Evolutionary conservation across 2,888 invertebrate genomes (phyloP).

Genomic region (Thyatira batis): DNA sequence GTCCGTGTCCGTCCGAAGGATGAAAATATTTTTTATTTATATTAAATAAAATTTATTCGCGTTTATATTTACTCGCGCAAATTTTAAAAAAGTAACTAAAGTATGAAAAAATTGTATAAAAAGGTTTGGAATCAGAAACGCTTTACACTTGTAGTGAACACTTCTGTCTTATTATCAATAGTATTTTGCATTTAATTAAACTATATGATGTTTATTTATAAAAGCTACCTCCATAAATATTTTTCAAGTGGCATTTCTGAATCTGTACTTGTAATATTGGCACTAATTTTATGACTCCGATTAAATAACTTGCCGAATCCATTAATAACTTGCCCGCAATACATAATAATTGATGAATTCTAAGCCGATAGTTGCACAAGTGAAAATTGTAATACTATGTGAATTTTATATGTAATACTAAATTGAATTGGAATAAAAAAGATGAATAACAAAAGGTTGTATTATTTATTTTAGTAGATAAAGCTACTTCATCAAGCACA

Average conservation of each 20-base stretch:
- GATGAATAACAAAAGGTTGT: too few species aligned
- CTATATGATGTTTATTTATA: not conserved
- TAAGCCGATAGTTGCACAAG: constrained; percentile 22
- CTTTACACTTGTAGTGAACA: not conserved
- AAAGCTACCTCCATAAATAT: not conserved
- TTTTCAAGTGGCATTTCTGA: not conserved
- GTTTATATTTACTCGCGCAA: not conserved
- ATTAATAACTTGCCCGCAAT: not conserved
- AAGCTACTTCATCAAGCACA: too few species aligned
- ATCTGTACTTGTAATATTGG: not conserved
- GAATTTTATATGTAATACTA: too few species aligned
- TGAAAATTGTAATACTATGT: constrained; percentile 14
- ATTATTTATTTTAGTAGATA: too few species aligned
- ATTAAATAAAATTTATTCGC: constrained; percentile 17
- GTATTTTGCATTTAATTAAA: not conserved
- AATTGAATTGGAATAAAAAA: too few species aligned
- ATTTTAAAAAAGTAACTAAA: not conserved
- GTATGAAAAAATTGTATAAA: not conserved
- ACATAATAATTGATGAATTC: not conserved
- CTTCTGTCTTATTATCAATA: not conserved
- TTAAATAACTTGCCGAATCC: not conserved
- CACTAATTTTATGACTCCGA: not conserved
- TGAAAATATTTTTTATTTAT: constrained; percentile 32
- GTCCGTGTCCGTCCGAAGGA: constrained; percentile 55
- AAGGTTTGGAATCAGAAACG: not conserved